These are phyloP conservation scores for Osmerus mordax DNA, from an alignment of 2,113 vertebrate species.

Conservation along the genomic window DNA sequence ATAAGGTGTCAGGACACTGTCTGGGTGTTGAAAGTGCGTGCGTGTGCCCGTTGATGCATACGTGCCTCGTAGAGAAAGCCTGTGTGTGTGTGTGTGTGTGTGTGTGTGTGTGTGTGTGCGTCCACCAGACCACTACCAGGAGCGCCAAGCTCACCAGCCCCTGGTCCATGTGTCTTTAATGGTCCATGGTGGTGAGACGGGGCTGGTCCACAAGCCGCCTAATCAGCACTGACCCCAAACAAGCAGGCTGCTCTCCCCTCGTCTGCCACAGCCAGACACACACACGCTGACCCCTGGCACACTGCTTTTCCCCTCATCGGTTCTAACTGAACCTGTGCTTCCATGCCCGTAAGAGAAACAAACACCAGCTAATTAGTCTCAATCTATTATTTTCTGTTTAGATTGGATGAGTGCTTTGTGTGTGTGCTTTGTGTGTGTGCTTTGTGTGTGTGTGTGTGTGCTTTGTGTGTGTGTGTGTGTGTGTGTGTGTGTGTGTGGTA, in stretches of 20 bases:
- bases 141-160: slow-evolving; percentile 7
- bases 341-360: slow-evolving; percentile 28
- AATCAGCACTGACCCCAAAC: slow-evolving; percentile 43
- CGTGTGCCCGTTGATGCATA: slow-evolving; percentile 6
- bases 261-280: neutral
- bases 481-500: slow-evolving; percentile 5
- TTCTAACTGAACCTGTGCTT: slow-evolving; percentile 17
- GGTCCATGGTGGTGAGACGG: slow-evolving; percentile 23
- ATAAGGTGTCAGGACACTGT: slow-evolving; percentile 44
- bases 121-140: neutral
- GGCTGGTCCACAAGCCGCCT: slow-evolving; percentile 17
- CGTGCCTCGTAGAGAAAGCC: neutral
- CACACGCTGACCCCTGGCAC: slow-evolving; percentile 9
- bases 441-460: slow-evolving; percentile 7
- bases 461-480: slow-evolving; percentile 2
- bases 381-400: slow-evolving; percentile 38
- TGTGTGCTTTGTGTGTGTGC: slow-evolving; percentile 8
- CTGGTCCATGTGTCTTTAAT: slow-evolving; percentile 42
- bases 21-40: slow-evolving; percentile 16
- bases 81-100: slow-evolving; percentile 34
- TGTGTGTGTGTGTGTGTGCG: neutral
- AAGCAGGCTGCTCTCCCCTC: too few species aligned
- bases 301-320: slow-evolving; percentile 27
- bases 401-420: slow-evolving; percentile 30
- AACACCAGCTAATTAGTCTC: slow-evolving; percentile 26